These are phyloP conservation scores for Tinea trinotella DNA, from an alignment of 2,888 invertebrate species.

Conservation along the genomic window DNA sequence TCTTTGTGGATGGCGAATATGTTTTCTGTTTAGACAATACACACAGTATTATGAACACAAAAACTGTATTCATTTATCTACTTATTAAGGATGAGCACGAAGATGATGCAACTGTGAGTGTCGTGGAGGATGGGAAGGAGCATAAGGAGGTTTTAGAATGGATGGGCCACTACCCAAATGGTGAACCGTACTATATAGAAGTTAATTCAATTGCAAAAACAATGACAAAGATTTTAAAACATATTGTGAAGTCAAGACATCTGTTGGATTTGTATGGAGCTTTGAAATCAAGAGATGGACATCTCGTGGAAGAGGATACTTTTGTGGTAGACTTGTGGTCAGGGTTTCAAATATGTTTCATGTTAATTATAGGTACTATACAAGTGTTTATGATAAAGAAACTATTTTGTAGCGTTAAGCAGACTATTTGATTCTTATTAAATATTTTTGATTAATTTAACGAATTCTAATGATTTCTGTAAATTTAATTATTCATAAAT, in stretches of 20 bases:
- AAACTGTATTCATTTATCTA: constrained; percentile 86
- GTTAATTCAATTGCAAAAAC: constrained; percentile 75
- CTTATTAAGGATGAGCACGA: constrained; percentile 69
- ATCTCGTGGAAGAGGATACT: constrained; percentile 83
- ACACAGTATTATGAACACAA: constrained; percentile 83
- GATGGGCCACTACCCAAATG: constrained; percentile 38
- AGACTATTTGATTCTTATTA: neutral
- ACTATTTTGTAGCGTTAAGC: constrained; percentile 35
- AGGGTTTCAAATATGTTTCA: constrained; percentile 78
- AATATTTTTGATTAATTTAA: neutral
- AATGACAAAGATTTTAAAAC: constrained; percentile 74
- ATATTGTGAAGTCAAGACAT: constrained; percentile 75
- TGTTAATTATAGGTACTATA: constrained; percentile 80
- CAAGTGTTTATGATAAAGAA: constrained; percentile 85
- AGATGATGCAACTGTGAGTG: constrained; percentile 34
- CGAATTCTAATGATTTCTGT: neutral
- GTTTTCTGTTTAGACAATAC: constrained; percentile 90
- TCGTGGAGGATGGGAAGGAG: constrained; percentile 34
- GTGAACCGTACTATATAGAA: constrained; percentile 41
- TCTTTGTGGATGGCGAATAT: constrained; percentile 79
- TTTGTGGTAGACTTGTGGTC: constrained; percentile 88
- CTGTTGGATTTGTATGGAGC: constrained; percentile 79
- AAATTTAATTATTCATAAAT: no score
- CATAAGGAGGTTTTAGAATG: constrained; percentile 48
- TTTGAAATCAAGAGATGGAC: constrained; percentile 85